Base-by-base conservation (phyloP, 2,797 vertebrate species). In the Paratrypauchen microcephalus region DNA sequence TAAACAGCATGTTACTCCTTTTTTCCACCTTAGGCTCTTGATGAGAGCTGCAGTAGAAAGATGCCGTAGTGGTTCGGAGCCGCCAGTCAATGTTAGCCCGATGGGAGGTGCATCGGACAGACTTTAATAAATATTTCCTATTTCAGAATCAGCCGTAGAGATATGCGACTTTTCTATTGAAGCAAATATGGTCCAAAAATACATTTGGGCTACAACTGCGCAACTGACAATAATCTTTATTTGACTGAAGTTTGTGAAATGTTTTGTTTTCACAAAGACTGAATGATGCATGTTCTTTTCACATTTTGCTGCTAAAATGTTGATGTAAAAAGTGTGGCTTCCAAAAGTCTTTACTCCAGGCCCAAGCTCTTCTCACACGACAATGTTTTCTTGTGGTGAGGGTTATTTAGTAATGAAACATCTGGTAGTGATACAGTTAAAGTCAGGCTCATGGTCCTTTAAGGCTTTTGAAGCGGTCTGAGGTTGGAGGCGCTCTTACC, bases 1-100 rank as follows among this genome's bases (percentile, higher is more conserved):
- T 96, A 97, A 98, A 98, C 96, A 97, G 95, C 94, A 94, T 91
- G 94, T 95, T 96, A 94, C 95, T 90, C 79, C 83, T 89, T 87
- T 89, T 87, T 87, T 81, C 72, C 81, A 89, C 83, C 89, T 82
- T 81, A 82, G 85, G 82, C 84, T 73, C 87, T 89, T 89, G 90
- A 93, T 95, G 94, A 95, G 94, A 95, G 93, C 92, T 92, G 86
- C 82, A 88, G 81, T 80, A 78, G 79, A 90, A 92, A 93, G 92
- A 93, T 89, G 89, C 75, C 93, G 94, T 91, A 87, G 91, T 95
- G 93, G 95, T 94, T 93, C 92, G 91, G 89, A 88, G 85, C 83
- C 74, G 83, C 81, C 82, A 88, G 92, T 89, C 90, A 81, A 68
- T 78, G 87, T 90, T 83, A 91, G 86, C 80, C 74, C 89, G 92